These are phyloP conservation scores for Anableps anableps DNA, from an alignment of 2,797 vertebrate genomes.

Conservation along the genomic window DNA sequence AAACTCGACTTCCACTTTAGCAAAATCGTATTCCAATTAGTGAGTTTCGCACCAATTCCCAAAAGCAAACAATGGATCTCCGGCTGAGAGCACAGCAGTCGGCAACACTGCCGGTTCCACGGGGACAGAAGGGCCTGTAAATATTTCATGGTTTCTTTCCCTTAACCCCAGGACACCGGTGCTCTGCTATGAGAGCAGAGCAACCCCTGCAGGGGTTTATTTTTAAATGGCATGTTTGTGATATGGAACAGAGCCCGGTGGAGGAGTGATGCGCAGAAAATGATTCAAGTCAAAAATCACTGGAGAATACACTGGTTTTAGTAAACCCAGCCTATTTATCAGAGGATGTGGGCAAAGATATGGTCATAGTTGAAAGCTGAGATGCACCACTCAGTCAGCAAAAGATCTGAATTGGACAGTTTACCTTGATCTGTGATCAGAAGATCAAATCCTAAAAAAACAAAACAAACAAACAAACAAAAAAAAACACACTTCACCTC, in stretches of 20 bases:
- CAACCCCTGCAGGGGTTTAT: constrained; percentile 16
- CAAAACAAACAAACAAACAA: too few relatives aligned
- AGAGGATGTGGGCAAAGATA: neutral
- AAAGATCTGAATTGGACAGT: neutral
- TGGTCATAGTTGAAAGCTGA: neutral
- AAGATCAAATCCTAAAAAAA: neutral
- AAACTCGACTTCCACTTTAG: neutral
- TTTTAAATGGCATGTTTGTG: constrained; percentile 15
- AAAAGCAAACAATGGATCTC: constrained; percentile 20
- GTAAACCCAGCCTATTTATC: neutral
- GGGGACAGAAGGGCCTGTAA: constrained; percentile 47
- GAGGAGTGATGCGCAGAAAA: neutral
- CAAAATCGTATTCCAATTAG: neutral
- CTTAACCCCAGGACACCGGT: constrained; percentile 23
- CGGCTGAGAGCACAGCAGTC: constrained; percentile 24
- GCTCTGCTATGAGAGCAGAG: constrained; percentile 14
- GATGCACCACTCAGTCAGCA: neutral
- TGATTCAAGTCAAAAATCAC: neutral
- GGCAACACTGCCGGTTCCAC: constrained; percentile 21
- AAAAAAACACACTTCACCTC: too few relatives aligned
- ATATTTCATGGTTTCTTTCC: constrained; percentile 62
- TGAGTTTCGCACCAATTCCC: neutral
- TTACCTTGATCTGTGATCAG: neutral
- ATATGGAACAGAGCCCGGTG: constrained; percentile 8
- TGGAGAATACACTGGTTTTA: neutral